Conservation (phyloP, 35 echinoderm and acorn worm species). For the Heliocidaris tuberculata region DNA sequence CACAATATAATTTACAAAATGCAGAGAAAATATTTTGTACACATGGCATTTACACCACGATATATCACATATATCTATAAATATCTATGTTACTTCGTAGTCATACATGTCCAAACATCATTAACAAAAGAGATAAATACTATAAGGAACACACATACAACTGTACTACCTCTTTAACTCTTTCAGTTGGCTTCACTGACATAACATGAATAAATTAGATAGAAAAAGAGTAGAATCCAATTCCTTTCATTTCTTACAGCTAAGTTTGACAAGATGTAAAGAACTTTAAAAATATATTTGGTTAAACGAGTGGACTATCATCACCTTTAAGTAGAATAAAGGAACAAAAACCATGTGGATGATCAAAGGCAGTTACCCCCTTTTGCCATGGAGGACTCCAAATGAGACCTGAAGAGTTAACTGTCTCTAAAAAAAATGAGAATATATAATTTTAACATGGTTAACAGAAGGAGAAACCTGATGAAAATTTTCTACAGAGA, state of each 20-base stretch:
- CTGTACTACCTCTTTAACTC: neutral
- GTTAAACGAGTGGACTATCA: neutral
- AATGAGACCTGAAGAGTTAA: too few species aligned
- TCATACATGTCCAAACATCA: neutral
- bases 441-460: too few species aligned
- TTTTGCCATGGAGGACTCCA: too few species aligned
- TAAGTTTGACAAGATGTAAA: neutral
- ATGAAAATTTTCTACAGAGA: too few species aligned
- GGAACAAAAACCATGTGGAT: too few species aligned
- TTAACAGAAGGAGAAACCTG: too few species aligned
- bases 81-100: neutral
- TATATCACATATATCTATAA: too few species aligned
- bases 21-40: neutral
- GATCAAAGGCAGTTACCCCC: too few species aligned
- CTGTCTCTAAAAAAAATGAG: too few species aligned
- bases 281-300: neutral
- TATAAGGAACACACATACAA: neutral
- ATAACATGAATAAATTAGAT: conserved; percentile 7
- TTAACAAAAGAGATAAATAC: neutral
- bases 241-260: neutral
- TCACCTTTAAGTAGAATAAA: neutral
- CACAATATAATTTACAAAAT: neutral
- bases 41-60: neutral
- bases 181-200: neutral
- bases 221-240: neutral